Evolutionary conservation across 2,797 vertebrate genomes (phyloP), one percentile per base, ranked within the genome.

Genomic region (Phataginus tetradactyla): DNA sequence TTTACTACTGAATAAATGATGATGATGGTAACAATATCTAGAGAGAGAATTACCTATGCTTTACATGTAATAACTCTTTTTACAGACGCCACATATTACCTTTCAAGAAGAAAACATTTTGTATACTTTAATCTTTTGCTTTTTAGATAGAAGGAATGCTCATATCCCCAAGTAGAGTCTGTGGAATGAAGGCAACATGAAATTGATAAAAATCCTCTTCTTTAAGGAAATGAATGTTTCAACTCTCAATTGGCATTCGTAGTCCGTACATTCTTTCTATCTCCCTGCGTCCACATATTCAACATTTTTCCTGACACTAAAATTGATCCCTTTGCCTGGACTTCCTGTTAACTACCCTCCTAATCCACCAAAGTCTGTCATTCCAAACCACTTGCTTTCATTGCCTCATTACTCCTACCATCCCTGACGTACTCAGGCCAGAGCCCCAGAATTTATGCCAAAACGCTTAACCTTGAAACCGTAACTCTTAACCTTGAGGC

Each of bases 121-220:
- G 12, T 34, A 66, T 49, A 75, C 20, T 59, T 96, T 64, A 86
- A 69, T 64, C 4, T 86, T 79, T 29, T 78, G 21, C 7, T 6
- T 88, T 92, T 91, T 79, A 86, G 25, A 80, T 72, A 74, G 55
- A 1, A 91, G 7, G 13, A 55, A 57, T 83, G 39, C 69, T 72
- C n/a, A 37, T 59, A 91, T 72, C 17, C 5, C 32, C 63, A 91
- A 91, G 61, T 14, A 79, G 57, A 86, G 55, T 27, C 42, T 93
- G 4, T 14, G 87, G 32, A 75, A 86, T 59, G 55, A 74, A 72
- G 9, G 9, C 53, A 95, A 64, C 3, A 71, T 66, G 29, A 92
- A 96, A 75, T 45, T 57, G 20, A 89, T 64, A 85, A 89, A 96
- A 95, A 93, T 61, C 8, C 11, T 93, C 93, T 93, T 61, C 39